Base-by-base conservation (phyloP, 2,113 vertebrate species). In the Rhizomys pruinosus region DNA sequence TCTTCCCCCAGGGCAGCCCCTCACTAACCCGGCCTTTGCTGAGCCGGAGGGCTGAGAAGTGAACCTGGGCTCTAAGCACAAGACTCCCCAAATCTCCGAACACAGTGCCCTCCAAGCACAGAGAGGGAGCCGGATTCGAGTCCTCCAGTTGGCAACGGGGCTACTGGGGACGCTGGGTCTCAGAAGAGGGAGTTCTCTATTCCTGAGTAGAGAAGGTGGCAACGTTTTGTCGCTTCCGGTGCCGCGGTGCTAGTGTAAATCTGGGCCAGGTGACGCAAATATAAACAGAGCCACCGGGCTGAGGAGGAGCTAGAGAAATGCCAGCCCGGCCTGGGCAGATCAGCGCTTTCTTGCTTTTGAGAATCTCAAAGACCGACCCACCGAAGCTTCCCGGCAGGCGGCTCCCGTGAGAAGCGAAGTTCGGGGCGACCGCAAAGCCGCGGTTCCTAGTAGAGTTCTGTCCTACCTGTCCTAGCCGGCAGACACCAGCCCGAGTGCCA, bases 161-260 rank as follows among this genome's bases (percentile, higher is more conserved):
- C 42, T 76, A 55, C 22, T 52, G 64, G 85, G 19, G 69, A 73
- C 22, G 34, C 22, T n/a, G 64, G 61, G 71, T 68, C 91, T 76
- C 86, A 11, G 39, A 71, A 32, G 8, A 44, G 4, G 15, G 59
- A 57, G 17, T 52, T 66, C 86, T 27, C 12, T 57, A 64, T 94
- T 59, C 84, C 22, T 4, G 76, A 27, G 82, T 37, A 2, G 27
- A 71, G 2, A 79, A 22, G 61, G 37, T 29, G 61, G 59, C 55
- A 73, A 86, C 66, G 72, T 79, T 85, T 81, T 27, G 78, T 88
- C 74, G 15, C 61, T 37, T 80, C 78, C 63, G 44, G 20, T 3
- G n/a, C 8, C 0, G 11, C 39, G 52, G 15, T 7, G 55, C 37
- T 84, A 13, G 73, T 19, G 2, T 5, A 64, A 16, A 79, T 7